Evolutionary conservation across 2,888 invertebrate species (phyloP).

Genomic region (Dynastes maya): DNA sequence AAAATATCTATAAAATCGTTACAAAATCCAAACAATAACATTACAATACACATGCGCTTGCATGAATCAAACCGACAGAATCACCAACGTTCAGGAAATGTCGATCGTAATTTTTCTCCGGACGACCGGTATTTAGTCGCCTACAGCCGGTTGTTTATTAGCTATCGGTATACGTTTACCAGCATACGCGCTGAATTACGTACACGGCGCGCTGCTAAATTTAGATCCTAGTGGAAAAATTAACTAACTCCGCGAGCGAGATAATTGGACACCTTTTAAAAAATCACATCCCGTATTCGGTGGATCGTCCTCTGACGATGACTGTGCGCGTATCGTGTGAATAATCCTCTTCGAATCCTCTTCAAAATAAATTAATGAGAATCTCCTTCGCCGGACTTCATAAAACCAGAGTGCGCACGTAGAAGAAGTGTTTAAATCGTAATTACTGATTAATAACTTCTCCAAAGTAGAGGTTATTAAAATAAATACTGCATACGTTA

Average conservation of each 20-base stretch:
- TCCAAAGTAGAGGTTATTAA: conserved; percentile 4
- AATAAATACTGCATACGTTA: conserved; percentile 10
- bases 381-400: not conserved
- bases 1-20: no score
- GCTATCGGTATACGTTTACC: conserved; percentile 17
- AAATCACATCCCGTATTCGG: conserved; percentile 15
- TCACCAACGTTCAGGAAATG: conserved; percentile 16
- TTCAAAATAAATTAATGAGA: conserved; percentile 13
- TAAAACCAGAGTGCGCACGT: not conserved
- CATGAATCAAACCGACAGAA: conserved; percentile 2
- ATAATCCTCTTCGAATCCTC: not conserved
- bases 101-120: conserved; percentile 10
- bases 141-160: conserved; percentile 29
- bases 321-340: not conserved
- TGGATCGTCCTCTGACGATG: not conserved
- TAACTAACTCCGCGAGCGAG: not conserved
- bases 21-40: no score
- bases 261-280: conserved; percentile 30
- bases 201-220: conserved; percentile 6
- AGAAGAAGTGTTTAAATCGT: conserved; percentile 5
- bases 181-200: not conserved
- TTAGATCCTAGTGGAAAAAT: conserved; percentile 34
- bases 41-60: not conserved
- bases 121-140: conserved; percentile 30
- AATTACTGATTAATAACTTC: conserved; percentile 6